phyloP scores from a whole-genome alignment of 2,797 vertebrate genomes.

The Onychomys leucogaster region DNA sequence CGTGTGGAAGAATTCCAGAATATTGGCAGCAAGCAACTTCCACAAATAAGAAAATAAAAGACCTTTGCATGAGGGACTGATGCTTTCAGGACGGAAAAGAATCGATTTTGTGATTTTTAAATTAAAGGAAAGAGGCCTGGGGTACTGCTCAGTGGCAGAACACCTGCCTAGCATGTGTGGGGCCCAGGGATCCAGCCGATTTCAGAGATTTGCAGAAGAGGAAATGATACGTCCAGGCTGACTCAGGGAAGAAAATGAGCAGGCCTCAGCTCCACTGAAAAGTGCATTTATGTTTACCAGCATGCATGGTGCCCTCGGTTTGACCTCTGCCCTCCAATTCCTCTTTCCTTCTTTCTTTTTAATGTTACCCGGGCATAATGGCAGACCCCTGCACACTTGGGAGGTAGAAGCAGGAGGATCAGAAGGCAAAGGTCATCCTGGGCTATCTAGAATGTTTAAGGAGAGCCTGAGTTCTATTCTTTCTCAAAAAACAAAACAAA shows the following conservation, averaged over 20 bases:
- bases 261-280: no score
- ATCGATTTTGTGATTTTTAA: background rate
- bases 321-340: background rate
- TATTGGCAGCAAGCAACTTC: background rate
- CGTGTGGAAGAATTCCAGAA: slow-evolving; percentile 18
- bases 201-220: background rate
- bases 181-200: no score
- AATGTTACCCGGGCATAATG: background rate
- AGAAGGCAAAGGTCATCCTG: background rate
- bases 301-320: no score
- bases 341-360: background rate
- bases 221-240: no score
- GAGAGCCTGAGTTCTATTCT: no score
- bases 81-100: background rate
- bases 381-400: background rate
- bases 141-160: background rate
- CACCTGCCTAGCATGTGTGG: background rate
- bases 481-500: background rate
- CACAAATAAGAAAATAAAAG: slow-evolving; percentile 21
- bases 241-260: background rate
- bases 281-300: background rate
- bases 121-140: background rate
- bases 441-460: background rate
- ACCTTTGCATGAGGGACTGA: background rate
- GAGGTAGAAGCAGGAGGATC: background rate